A percentile compares a stretch with the other conserved stretches of the same genome.
Conservation (phyloP, 2,113 vertebrate species). For the Taurulus bubalis region DNA sequence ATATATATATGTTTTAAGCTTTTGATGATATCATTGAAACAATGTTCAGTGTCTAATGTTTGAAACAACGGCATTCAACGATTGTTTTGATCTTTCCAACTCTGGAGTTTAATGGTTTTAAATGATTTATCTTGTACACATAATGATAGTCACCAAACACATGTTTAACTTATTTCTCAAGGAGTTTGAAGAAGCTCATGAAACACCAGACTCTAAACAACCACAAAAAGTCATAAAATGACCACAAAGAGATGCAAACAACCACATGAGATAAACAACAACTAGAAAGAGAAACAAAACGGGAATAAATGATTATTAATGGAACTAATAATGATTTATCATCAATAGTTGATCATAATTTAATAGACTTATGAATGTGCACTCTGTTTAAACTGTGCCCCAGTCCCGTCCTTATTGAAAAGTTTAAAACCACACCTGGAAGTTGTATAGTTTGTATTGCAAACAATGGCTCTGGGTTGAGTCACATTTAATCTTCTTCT, state of each 20-base stretch:
- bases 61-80: neutral
- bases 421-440: neutral
- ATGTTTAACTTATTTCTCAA: neutral
- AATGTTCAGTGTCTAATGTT: too few relatives aligned
- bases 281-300: neutral
- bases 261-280: neutral
- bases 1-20: neutral
- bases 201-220: neutral
- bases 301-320: neutral
- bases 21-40: too few relatives aligned
- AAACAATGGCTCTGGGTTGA: constrained; percentile 10
- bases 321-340: neutral
- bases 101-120: neutral
- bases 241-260: neutral
- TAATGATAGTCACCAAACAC: neutral
- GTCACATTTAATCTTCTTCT: neutral
- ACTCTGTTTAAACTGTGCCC: neutral
- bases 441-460: neutral
- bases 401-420: neutral
- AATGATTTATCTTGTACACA: neutral
- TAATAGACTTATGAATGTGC: neutral
- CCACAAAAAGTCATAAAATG: too few relatives aligned
- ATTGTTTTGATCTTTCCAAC: neutral
- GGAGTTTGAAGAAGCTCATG: neutral
- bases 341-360: neutral